phyloP scores from a whole-genome alignment of 2,888 invertebrate species.

The Leptopilina drosophilae region DNA sequence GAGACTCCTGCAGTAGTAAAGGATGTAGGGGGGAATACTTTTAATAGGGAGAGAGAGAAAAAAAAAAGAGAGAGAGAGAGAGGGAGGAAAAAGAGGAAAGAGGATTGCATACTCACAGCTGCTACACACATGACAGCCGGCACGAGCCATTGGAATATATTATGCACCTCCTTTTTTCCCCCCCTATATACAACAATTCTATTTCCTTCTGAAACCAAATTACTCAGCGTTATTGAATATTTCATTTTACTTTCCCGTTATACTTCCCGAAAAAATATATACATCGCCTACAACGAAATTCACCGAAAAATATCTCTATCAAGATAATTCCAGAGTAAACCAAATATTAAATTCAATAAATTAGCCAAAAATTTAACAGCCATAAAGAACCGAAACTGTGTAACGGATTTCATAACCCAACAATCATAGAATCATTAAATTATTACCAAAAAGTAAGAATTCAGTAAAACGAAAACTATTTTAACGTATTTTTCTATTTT shows the following conservation, averaged over 20 bases:
- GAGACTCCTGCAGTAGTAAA: conserved; percentile 54
- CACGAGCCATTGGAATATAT: conserved; percentile 65
- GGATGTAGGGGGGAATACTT: conserved; percentile 40
- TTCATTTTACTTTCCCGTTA: background rate
- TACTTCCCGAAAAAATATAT: background rate
- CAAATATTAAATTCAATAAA: too few species aligned
- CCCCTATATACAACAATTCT: conserved; percentile 10
- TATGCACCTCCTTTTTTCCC: conserved; percentile 15
- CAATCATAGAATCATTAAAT: too few species aligned
- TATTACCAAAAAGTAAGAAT: too few species aligned
- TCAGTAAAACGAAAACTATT: too few species aligned
- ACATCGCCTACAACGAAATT: background rate
- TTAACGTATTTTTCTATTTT: too few species aligned
- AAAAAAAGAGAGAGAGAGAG: background rate
- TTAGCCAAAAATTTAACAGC: too few species aligned
- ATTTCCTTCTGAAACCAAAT: conserved; percentile 20
- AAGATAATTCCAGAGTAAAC: too few species aligned
- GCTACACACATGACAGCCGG: conserved; percentile 63
- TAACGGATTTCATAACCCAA: too few species aligned
- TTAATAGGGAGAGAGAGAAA: conserved; percentile 40
- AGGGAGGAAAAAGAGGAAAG: conserved; percentile 45
- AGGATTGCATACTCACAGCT: conserved; percentile 57
- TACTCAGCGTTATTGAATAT: conserved; percentile 6
- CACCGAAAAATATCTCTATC: too few species aligned
- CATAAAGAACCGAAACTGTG: too few species aligned